Evolutionary conservation across 2,888 invertebrate genomes (phyloP).

Genomic region (Ectropis crepuscularia): DNA sequence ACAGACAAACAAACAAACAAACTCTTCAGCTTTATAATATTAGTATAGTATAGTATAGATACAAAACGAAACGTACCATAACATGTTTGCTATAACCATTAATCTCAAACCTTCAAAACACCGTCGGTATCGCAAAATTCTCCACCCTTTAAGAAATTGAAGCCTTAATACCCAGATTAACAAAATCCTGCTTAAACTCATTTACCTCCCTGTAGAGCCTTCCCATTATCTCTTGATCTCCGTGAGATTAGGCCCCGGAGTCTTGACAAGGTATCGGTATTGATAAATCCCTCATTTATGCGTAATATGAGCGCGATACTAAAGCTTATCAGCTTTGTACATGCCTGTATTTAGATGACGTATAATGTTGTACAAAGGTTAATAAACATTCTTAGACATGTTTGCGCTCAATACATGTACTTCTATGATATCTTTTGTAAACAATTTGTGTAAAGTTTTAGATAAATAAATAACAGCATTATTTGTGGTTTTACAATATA

Average conservation of each 20-base stretch:
- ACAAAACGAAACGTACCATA: neutral
- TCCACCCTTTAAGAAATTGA: conserved; percentile 21
- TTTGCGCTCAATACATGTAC: no score
- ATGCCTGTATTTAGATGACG: conserved; percentile 1
- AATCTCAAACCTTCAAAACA: neutral
- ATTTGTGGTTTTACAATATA: no score
- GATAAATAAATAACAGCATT: no score
- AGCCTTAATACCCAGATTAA: conserved; percentile 28
- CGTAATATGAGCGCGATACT: conserved; percentile 36
- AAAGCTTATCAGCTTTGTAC: conserved; percentile 20
- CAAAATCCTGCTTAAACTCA: conserved; percentile 30
- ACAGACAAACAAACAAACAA: no score
- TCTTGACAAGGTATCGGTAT: conserved; percentile 42
- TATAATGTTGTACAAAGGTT: neutral
- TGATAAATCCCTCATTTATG: conserved; percentile 34
- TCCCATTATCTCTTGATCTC: conserved; percentile 41
- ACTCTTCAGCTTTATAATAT: no score
- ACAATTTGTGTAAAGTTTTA: no score
- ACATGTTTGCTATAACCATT: neutral
- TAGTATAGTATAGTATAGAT: no score
- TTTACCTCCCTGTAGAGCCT: conserved; percentile 30
- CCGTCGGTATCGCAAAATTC: conserved; percentile 3
- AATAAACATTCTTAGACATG: neutral
- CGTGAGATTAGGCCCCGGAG: conserved; percentile 40
- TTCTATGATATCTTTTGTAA: no score